A percentile compares a stretch with the other conserved stretches of the same genome.
Evolutionary conservation across 2,113 vertebrate species (phyloP).

Genomic region (Sinocyclocheilus grahami): DNA sequence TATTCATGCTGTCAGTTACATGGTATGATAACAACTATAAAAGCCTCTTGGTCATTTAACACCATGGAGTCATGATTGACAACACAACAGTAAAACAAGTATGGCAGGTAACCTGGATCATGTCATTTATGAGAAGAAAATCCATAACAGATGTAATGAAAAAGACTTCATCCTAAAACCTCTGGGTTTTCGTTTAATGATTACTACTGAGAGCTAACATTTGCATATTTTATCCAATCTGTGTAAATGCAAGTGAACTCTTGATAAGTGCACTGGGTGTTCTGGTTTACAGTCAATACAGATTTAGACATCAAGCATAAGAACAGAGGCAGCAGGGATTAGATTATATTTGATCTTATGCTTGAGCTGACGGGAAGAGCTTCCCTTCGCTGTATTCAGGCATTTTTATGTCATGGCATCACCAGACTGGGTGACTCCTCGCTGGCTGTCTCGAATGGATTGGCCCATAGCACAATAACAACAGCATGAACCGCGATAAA

Average conservation of each 20-base stretch:
- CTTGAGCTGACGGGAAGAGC: conserved; percentile 47
- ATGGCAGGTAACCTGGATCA: conserved; percentile 9
- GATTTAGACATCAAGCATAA: conserved; percentile 26
- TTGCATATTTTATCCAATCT: background rate
- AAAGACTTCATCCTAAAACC: background rate
- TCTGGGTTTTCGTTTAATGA: background rate
- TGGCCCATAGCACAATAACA: conserved; percentile 47
- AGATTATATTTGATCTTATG: conserved; percentile 35
- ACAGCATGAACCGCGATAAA: conserved; percentile 44
- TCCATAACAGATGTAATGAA: background rate
- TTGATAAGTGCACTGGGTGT: conserved; percentile 1
- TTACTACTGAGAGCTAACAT: background rate
- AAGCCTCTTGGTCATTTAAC: conserved; percentile 18
- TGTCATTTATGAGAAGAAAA: conserved; percentile 21
- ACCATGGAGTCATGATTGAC: conserved; percentile 11
- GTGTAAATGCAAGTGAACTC: background rate
- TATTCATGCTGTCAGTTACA: conserved; percentile 26
- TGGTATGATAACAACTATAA: conserved; percentile 21
- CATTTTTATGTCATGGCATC: conserved; percentile 55
- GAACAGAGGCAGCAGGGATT: conserved; percentile 18
- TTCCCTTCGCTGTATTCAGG: conserved; percentile 37
- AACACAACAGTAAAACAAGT: conserved; percentile 43
- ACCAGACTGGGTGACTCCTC: conserved; percentile 52
- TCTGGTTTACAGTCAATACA: conserved; percentile 6
- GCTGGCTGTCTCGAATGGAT: conserved; percentile 36